Evolutionary conservation across 2,888 invertebrate species (phyloP), one percentile per base, ranked within the genome.

Genomic region (Epirrita christyi): DNA sequence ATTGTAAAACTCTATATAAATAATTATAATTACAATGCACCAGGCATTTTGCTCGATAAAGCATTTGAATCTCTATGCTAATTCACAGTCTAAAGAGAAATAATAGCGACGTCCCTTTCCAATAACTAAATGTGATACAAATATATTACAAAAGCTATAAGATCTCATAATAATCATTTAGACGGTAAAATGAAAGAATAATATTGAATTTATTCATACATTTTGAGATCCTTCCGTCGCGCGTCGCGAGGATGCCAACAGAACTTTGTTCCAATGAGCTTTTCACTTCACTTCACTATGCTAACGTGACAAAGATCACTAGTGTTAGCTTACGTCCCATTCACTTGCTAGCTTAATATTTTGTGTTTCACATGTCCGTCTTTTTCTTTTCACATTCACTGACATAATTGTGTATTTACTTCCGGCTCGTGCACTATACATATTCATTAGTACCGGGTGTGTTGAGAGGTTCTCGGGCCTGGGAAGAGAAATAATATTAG

Each of bases 391-490:
- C 80, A 84, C 90, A 85, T 89, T 86, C 76, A 92, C 81, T 73
- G 88, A 88, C 76, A 92, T 80, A 80, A 83, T 84, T 80, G 82
- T 78, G 80, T 89, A 92, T 87, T 91, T 86, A 81, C 91, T 91
- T 72, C 92, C 90, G 59, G 85, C 83, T 76, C 76, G 78, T 61
- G 80, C 84, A 89, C 86, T 93, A 96, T 93, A 96, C 96, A 92
- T 95, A 96, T 80, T 96, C 96, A 88, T 95, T 95, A 83, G 95
- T 95, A 84, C 95, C 95, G 79, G 95, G 94, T 85, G 94, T 94
- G 75, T 95, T 96, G 83, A 97, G 94, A 69, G 97, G 97, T 93
- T 96, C 95, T 92, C 95, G 95, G 78, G 95, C 96, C 96, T 97
- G 94, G 10, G 94, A 94, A 81, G 70, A 85, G 85, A 14, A 80